Evolutionary conservation across 2,797 vertebrate species (phyloP), one percentile per base, ranked within the genome.

Genomic region (Notamacropus eugenii): DNA sequence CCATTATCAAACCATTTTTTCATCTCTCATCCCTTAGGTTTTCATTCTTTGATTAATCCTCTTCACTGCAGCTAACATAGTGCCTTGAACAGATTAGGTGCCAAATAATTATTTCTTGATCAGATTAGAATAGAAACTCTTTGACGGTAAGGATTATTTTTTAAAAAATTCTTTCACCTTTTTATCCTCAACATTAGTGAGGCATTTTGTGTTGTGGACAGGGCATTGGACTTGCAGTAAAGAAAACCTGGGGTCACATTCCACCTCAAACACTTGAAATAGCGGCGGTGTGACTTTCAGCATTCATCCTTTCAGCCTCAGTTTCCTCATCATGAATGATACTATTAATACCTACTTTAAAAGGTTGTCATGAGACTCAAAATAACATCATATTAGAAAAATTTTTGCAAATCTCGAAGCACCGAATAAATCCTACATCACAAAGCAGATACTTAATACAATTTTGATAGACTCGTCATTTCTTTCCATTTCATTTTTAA

Each of bases 1-100:
- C 8, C 6, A 9, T 82, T 82, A 82, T 24, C 67, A 24, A 82
- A 82, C 6, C n/a, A 82, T 82, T 46, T 46, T 46, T 46, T 59
- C 8, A 9, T 2, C 19, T 2, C n/a, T 27, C 8, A 82, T 46
- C n/a, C n/a, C 22, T 46, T 46, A 82, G n/a, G n/a, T 82, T 82
- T 96, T 5, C 55, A 27, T 56, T 50, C 46, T 96, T 93, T 93
- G 27, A 91, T 31, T 91, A 90, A 91, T 91, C 29, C 62, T 31
- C 57, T 34, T 90, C 56, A 4, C 92, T 82, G 14, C 82, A 96
- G 91, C 52, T 46, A 95, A 95, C 93, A 93, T 67, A 40, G 0
- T 10, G 10, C 31, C 92, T 96, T 74, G 16, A 16, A 40, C n/a
- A 40, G 67, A 22, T 4, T 6, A 46, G 67, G n/a, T 82, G 2